Base-by-base conservation (phyloP, 2,113 vertebrate genomes). In the Progne subis region DNA sequence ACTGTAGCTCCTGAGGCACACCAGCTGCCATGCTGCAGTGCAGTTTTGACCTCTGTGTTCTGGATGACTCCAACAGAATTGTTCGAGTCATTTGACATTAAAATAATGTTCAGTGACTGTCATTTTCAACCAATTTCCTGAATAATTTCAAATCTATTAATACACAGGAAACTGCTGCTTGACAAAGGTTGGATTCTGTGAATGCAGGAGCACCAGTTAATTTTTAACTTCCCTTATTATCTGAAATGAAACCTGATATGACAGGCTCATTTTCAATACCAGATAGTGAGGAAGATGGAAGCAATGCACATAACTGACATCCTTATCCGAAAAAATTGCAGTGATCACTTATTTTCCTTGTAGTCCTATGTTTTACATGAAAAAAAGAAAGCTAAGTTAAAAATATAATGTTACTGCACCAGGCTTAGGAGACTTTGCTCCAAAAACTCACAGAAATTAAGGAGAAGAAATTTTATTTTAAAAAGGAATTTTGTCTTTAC, bases 111-210 rank as follows among this genome's bases (percentile, higher is more conserved):
- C 96, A 96, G 82, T 87, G 95, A 96, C 91, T 97, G 94, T 97
- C 96, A 96, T 97, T 97, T 97, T 97, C 95, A 87, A 96, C 94
- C 93, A 96, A 98, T 98, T 98, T 98, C 97, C 98, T 97, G 97
- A 97, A 97, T 98, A 97, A 98, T 97, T 98, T 98, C 70, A 94
- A 96, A 97, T 98, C 97, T 97, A 98, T 98, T 97, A 97, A 96
- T 96, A 93, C 70, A 94, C 95, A 98, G 98, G 97, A 98, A 98
- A 95, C 96, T 91, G 95, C 95, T 97, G 90, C 83, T 96, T 96
- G 94, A 94, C 93, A 96, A 98, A 97, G 92, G 97, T 97, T 97
- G 87, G 78, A 96, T 85, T 96, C 96, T 97, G 56, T 71, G 93
- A 96, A 96, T 95, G 92, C 96, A 96, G 95, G 88, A 95, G 88